Evolutionary conservation across 2,797 vertebrate genomes (phyloP).

Genomic region (Notolepis coatsorum): DNA sequence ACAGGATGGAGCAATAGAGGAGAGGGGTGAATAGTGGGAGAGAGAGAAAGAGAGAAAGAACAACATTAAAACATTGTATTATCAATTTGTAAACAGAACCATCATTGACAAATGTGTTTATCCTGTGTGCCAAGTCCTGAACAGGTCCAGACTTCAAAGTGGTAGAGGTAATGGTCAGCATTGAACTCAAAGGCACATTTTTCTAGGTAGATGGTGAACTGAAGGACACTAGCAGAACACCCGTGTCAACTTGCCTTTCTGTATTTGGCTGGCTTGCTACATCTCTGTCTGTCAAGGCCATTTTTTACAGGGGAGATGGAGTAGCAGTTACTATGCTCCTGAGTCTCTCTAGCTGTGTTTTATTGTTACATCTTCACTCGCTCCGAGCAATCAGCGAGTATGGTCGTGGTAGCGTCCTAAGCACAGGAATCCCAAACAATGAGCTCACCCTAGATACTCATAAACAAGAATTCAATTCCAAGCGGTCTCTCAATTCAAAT

Average conservation of each 20-base stretch:
- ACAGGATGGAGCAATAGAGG: not conserved
- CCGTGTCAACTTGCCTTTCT: constrained; percentile 19
- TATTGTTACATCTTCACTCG: constrained; percentile 8
- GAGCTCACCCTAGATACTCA: not conserved
- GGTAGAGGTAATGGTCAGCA: constrained; percentile 4
- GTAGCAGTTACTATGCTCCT: not conserved
- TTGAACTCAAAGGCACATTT: constrained; percentile 4
- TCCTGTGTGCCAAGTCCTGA: too few species aligned
- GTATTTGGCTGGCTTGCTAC: constrained; percentile 29
- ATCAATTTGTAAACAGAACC: not conserved
- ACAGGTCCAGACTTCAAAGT: not conserved
- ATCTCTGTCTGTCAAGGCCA: constrained; percentile 25
- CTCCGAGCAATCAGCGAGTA: not conserved
- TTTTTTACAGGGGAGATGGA: constrained; percentile 12
- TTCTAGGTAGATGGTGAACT: constrained; percentile 6
- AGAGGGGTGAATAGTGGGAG: too few species aligned
- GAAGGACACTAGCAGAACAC: constrained; percentile 29
- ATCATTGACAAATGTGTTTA: not conserved
- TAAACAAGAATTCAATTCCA: constrained; percentile 12
- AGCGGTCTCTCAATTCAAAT: not conserved
- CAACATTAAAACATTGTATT: constrained; percentile 5
- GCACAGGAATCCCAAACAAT: not conserved
- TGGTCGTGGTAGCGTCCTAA: constrained; percentile 2
- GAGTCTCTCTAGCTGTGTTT: constrained; percentile 6
- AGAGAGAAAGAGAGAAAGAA: not conserved